These are phyloP conservation scores for Callipepla squamata DNA, from an alignment of 2,113 vertebrate species.

Conservation along the genomic window DNA sequence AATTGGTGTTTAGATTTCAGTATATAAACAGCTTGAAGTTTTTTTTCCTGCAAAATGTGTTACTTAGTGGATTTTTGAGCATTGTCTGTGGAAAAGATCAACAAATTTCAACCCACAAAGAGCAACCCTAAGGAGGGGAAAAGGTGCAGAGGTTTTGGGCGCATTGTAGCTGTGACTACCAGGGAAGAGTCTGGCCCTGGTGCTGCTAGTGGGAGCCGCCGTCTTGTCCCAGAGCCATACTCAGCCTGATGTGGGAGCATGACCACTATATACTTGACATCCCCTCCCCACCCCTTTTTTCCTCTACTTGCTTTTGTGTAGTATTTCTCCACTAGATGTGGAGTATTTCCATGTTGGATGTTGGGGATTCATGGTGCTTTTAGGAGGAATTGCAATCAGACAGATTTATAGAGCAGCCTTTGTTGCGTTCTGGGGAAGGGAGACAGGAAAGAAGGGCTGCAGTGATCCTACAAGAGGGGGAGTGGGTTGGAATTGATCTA, in stretches of 20 bases:
- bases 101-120: accelerated
- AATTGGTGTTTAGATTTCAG: neutral
- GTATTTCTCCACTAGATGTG: neutral
- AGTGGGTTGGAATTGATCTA: neutral
- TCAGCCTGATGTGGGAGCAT: accelerated
- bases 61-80: neutral
- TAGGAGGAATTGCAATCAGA: neutral
- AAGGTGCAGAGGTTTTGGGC: neutral
- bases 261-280: accelerated
- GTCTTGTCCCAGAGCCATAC: no score
- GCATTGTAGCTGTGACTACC: accelerated
- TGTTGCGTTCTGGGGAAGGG: neutral
- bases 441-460: neutral
- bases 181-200: accelerated
- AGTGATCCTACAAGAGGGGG: neutral
- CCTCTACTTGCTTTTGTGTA: neutral
- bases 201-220: accelerated
- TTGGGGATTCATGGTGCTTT: neutral
- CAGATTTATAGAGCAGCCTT: neutral
- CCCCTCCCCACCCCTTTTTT: accelerated
- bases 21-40: neutral
- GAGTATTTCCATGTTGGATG: neutral
- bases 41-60: neutral
- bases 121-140: neutral
- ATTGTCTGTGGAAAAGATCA: neutral